A percentile compares a stretch with the other conserved stretches of the same genome.
These are phyloP conservation scores for Drosophila eohydei DNA, from an alignment of 2,888 invertebrate genomes.

Conservation along the genomic window DNA sequence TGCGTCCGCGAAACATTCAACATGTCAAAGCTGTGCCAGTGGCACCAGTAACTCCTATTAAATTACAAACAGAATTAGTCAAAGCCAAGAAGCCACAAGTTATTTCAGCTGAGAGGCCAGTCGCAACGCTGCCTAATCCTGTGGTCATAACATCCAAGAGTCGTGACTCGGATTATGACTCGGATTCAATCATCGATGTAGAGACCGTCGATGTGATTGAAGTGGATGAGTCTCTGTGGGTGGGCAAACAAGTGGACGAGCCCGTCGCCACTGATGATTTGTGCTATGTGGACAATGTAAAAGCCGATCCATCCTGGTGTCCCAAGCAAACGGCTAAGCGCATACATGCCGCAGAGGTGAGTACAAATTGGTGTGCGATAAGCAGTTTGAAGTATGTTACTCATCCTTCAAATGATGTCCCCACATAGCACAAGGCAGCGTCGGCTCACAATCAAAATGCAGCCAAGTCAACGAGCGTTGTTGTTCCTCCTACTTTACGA, in stretches of 20 bases:
- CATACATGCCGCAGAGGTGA: conserved; percentile 70
- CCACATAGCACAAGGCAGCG: conserved; percentile 59
- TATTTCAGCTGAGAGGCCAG: neutral
- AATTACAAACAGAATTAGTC: conserved; percentile 6
- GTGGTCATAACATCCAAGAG: conserved; percentile 40
- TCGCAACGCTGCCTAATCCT: conserved; percentile 13
- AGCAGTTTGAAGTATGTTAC: conserved; percentile 20
- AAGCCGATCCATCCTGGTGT: conserved; percentile 83
- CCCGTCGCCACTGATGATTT: conserved; percentile 48
- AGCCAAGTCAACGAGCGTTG: conserved; percentile 17
- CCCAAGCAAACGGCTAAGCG: conserved; percentile 64
- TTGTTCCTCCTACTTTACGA: conserved; percentile 2
- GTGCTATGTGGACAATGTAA: conserved; percentile 79
- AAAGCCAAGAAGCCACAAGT: conserved; percentile 1
- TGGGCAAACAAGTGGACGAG: conserved; percentile 9
- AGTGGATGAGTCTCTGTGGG: conserved; percentile 63
- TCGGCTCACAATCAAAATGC: conserved; percentile 8
- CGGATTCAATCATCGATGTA: conserved; percentile 84
- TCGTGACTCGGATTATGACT: conserved; percentile 80
- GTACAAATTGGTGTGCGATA: conserved; percentile 25
- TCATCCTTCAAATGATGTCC: conserved; percentile 49
- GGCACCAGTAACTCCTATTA: neutral
- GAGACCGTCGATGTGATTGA: conserved; percentile 84
- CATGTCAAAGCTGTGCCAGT: conserved; percentile 6
- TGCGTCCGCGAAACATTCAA: conserved; percentile 23